Evolutionary conservation across 2,113 vertebrate species (phyloP).

Genomic region (Bos indicus): DNA sequence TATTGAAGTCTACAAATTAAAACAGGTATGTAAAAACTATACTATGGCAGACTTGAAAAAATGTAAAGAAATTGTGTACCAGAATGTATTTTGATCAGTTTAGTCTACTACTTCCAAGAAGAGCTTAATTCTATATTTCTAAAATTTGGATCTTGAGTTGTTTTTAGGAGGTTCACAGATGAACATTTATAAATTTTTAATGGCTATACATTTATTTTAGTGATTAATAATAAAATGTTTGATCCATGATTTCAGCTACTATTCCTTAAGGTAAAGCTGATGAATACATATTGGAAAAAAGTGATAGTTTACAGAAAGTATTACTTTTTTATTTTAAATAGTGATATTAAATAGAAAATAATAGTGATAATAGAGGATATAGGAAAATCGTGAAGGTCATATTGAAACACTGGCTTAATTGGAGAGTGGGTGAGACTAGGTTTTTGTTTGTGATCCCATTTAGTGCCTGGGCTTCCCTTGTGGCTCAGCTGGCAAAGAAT

Average conservation of each 20-base stretch:
- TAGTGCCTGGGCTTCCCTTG: background rate
- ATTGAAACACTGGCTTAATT: background rate
- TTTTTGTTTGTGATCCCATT: background rate
- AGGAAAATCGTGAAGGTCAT: background rate
- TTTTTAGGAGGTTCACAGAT: background rate
- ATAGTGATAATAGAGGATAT: background rate
- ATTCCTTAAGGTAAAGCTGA: background rate
- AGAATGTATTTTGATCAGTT: slow-evolving; percentile 41
- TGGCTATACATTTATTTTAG: slow-evolving; percentile 33
- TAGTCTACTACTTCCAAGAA: background rate
- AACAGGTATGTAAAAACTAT: slow-evolving; percentile 87
- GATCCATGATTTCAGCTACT: slow-evolving; percentile 4
- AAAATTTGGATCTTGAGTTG: slow-evolving; percentile 21
- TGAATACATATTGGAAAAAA: slow-evolving; percentile 7
- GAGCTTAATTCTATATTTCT: slow-evolving; percentile 11
- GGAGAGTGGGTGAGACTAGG: background rate
- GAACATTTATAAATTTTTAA: background rate
- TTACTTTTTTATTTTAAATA: slow-evolving; percentile 22
- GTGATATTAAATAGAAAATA: background rate
- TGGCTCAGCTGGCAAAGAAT: background rate
- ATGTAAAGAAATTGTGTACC: background rate
- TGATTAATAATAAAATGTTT: slow-evolving; percentile 21
- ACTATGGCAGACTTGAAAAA: background rate
- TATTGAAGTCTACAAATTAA: slow-evolving; percentile 96
- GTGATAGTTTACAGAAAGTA: background rate